Evolutionary conservation across 53 echinoderm and acorn worm genomes (phyloP).

Genomic region (Apostichopus leukothele): DNA sequence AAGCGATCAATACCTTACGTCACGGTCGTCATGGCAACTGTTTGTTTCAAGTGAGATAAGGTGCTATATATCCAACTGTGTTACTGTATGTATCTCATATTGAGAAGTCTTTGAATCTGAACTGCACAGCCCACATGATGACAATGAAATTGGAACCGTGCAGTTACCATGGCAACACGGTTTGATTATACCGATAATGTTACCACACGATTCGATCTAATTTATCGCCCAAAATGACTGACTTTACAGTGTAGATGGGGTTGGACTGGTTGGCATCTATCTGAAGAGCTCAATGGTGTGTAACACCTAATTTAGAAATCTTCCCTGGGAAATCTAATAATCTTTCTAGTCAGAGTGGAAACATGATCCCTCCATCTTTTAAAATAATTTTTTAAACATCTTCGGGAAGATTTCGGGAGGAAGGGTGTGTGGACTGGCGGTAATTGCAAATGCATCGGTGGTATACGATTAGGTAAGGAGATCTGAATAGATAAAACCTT

Average conservation of each 20-base stretch:
- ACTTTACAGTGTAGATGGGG: not conserved
- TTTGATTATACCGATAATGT: slow-evolving; percentile 14
- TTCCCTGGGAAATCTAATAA: not conserved
- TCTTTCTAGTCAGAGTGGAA: too few relatives aligned
- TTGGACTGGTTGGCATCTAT: not conserved
- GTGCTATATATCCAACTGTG: not conserved
- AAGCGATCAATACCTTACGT: slow-evolving; percentile 5
- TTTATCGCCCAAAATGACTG: not conserved
- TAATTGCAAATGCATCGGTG: too few relatives aligned
- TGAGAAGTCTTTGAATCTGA: not conserved
- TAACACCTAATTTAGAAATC: not conserved
- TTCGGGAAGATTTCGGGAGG: too few relatives aligned
- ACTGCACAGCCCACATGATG: not conserved
- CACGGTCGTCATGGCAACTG: not conserved
- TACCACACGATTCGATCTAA: not conserved
- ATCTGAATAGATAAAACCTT: too few relatives aligned
- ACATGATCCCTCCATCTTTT: too few relatives aligned
- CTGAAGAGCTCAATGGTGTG: not conserved
- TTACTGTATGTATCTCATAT: not conserved
- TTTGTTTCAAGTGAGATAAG: not conserved
- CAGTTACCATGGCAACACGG: slow-evolving; percentile 1
- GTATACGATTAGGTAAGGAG: too few relatives aligned
- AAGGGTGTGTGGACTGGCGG: too few relatives aligned
- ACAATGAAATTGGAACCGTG: not conserved
- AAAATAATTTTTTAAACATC: too few relatives aligned